Conservation (phyloP, 2,888 invertebrate species). For the Lycophotia porphyrea region DNA sequence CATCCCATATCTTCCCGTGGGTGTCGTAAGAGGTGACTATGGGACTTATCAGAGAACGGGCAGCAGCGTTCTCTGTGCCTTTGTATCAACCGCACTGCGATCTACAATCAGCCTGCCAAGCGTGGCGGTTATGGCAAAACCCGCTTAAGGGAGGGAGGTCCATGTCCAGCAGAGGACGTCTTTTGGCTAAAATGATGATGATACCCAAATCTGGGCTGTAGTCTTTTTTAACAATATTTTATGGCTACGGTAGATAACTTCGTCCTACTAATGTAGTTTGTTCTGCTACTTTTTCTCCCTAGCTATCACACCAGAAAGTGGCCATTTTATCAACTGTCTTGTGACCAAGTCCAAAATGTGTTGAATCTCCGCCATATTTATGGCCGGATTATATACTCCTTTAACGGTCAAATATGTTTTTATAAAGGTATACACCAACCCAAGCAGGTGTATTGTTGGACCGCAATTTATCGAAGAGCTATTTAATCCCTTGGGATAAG, state of each 20-base stretch:
- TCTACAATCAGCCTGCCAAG: too few species aligned
- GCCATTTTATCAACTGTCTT: not conserved
- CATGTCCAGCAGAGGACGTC: too few species aligned
- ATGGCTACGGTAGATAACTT: not conserved
- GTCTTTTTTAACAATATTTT: not conserved
- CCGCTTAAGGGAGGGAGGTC: too few species aligned
- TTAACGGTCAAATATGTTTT: conserved; percentile 3
- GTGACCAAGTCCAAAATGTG: not conserved
- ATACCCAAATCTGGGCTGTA: not conserved
- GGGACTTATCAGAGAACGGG: too few species aligned
- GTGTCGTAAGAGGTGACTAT: too few species aligned
- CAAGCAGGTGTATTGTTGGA: conserved; percentile 18
- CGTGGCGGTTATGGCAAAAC: too few species aligned
- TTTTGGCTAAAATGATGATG: too few species aligned
- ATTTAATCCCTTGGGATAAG: conserved; percentile 28
- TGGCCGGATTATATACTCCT: not conserved
- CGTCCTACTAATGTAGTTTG: not conserved
- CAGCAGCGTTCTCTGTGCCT: too few species aligned
- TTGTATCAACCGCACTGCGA: too few species aligned
- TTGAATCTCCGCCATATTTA: not conserved
- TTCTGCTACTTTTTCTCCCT: not conserved
- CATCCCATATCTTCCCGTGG: too few species aligned
- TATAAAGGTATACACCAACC: not conserved
- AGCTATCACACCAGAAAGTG: not conserved
- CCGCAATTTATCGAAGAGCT: conserved; percentile 24